These are phyloP conservation scores for Perognathus longimembris DNA, from an alignment of 2,113 vertebrate species.

Conservation along the genomic window DNA sequence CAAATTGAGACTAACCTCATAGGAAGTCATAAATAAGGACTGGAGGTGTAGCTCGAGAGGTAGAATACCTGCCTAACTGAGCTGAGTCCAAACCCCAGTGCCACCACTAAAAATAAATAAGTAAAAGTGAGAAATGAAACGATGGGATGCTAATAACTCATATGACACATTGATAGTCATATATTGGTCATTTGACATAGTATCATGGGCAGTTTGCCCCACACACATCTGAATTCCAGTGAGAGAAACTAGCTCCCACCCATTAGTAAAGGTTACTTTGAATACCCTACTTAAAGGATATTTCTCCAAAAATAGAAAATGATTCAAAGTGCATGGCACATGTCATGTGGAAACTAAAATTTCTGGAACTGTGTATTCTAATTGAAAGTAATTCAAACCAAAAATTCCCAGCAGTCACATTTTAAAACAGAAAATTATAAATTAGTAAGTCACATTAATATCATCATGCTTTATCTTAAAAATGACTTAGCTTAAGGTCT, in stretches of 20 bases:
- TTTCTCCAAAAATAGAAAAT: constrained; percentile 34
- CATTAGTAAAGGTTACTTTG: constrained; percentile 15
- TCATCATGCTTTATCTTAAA: constrained; percentile 38
- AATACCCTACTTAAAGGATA: constrained; percentile 5
- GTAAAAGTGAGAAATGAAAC: too few species aligned
- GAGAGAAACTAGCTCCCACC: neutral
- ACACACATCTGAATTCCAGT: neutral
- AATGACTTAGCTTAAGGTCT: constrained; percentile 64
- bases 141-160: too few species aligned
- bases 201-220: too few species aligned
- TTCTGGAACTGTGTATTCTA: neutral
- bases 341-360: constrained; percentile 18
- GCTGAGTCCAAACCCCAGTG: too few species aligned
- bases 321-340: constrained; percentile 12
- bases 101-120: too few species aligned
- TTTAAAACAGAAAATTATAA: constrained; percentile 34
- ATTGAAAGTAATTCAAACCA: constrained; percentile 21
- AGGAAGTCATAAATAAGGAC: neutral
- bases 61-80: too few species aligned
- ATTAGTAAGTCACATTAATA: neutral
- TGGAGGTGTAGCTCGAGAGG: too few species aligned
- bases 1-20: neutral
- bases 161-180: too few species aligned
- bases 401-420: constrained; percentile 22
- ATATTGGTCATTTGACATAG: neutral